Base-by-base conservation (phyloP, 1,140 invertebrate genomes). In the Drosophila subobscura region DNA sequence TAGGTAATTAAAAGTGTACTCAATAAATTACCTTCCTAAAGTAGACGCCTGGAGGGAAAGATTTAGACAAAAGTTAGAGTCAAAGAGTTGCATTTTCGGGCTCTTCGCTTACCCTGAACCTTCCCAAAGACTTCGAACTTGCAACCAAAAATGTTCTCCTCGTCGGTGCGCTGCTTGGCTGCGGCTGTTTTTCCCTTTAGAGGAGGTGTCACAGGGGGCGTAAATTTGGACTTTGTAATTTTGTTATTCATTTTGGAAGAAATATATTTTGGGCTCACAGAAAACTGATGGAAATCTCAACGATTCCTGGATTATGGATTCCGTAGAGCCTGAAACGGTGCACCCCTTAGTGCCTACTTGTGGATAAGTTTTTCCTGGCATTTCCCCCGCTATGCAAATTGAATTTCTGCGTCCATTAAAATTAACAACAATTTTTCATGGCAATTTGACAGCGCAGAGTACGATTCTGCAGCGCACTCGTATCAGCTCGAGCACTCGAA, bases 101-200 rank as follows among this genome's bases (percentile, higher is more conserved):
- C 0, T 5, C 2, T 10, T 20, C 12, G 4, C 72, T 70, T 44
- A 76, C 80, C 80, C 44, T 84, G 80, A 4, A 84, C 80, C 23
- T 37, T 57, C 0, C 80, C 80, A 50, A 42, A 86, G 0, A 84
- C 54, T 37, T 84, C 80, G 12, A 84, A 84, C 22, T 56, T 67
- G 44, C 50, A 70, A 27, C 72, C 59, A n/a, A 53, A 84, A 4
- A 84, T 46, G 33, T 45, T 65, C 7, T 56, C 41, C 0, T 40
- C 8, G 0, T 7, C 1, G 6, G 14, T 1, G 16, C 14, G 47
- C 4, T n/a, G 44, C 10, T 14, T 29, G 14, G 12, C 4, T 4
- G 27, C 4, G 3, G 25, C 12, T 7, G 23, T 8, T 46, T 50
- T 41, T 16, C 40, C 14, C 2, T 2, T 0, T 33, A 7, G 6